These are phyloP conservation scores for Notamacropus eugenii DNA, from an alignment of 2,797 vertebrate genomes.

Conservation along the genomic window DNA sequence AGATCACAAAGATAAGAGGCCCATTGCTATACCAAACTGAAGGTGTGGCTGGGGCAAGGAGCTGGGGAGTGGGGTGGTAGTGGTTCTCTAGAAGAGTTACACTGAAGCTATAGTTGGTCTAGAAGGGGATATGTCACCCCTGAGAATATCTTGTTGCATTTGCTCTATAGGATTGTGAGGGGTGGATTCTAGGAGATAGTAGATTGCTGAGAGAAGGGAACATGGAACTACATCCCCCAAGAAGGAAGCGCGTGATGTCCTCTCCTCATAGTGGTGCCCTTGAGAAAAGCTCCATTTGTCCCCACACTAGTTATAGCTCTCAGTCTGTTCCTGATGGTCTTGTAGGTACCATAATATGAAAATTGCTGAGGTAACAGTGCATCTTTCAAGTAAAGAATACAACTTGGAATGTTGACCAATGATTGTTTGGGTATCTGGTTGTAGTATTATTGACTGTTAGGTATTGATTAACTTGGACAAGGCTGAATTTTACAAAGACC, in stretches of 20 bases:
- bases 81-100: background rate
- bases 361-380: background rate
- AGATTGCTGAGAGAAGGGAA: background rate
- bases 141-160: background rate
- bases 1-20: background rate
- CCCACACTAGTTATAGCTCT: background rate
- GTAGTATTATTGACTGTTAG: background rate
- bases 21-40: background rate
- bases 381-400: background rate
- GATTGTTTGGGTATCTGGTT: background rate
- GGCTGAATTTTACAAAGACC: background rate
- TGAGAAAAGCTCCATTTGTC: background rate
- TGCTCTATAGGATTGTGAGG: background rate
- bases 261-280: background rate
- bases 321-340: background rate
- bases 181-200: background rate
- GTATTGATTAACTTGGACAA: background rate
- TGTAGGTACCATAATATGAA: background rate
- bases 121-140: background rate
- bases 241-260: background rate
- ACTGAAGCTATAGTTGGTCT: background rate
- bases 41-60: background rate
- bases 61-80: background rate
- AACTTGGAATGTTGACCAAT: background rate
- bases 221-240: background rate